These are phyloP conservation scores for Ectemnius lituratus DNA, from an alignment of 2,888 invertebrate species.

Conservation along the genomic window DNA sequence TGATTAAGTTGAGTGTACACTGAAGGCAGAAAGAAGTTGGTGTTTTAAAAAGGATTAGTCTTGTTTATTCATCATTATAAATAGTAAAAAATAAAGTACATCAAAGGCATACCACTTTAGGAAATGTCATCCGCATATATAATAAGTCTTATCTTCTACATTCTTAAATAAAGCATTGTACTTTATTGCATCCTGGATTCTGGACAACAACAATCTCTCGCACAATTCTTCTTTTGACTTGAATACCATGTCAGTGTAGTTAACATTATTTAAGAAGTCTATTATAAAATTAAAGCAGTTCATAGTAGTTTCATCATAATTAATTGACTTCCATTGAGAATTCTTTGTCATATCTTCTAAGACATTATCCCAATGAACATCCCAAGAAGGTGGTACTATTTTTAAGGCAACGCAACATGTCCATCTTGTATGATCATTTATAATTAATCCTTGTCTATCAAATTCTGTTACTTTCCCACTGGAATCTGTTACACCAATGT, in stretches of 20 bases:
- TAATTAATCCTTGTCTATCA: conserved; percentile 86
- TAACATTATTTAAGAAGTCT: conserved; percentile 86
- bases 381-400: conserved; percentile 70
- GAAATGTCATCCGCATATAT: conserved; percentile 19
- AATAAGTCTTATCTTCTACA: conserved; percentile 78
- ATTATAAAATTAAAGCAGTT: conserved; percentile 94
- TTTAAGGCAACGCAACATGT: conserved; percentile 63
- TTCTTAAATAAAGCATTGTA: conserved; percentile 90
- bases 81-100: neutral
- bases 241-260: conserved; percentile 77
- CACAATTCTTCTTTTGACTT: conserved; percentile 81
- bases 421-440: conserved; percentile 68
- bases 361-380: conserved; percentile 69
- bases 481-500: conserved; percentile 94
- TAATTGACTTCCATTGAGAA: conserved; percentile 83
- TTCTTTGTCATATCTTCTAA: conserved; percentile 79
- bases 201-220: conserved; percentile 88
- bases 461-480: conserved; percentile 90
- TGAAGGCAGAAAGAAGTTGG: neutral
- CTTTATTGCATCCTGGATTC: conserved; percentile 90
- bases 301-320: conserved; percentile 87
- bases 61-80: neutral
- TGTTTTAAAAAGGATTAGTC: neutral
- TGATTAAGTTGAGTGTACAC: neutral
- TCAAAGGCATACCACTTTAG: neutral